These are phyloP conservation scores for Copidosoma floridanum DNA, from an alignment of 1,140 invertebrate species.

Conservation along the genomic window DNA sequence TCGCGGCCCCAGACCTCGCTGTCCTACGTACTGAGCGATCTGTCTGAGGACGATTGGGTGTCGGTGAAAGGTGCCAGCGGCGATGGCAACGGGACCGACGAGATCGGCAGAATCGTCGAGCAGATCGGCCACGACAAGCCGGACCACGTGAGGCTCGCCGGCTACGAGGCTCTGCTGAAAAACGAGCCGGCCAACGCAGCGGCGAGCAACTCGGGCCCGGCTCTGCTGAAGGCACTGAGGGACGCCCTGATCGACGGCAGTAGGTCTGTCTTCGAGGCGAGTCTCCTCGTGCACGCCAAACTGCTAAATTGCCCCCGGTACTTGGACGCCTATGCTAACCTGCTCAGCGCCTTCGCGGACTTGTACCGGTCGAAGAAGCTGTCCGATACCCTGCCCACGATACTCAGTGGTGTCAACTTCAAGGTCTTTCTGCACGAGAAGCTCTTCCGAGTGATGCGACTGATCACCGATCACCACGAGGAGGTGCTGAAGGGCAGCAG, in stretches of 20 bases:
- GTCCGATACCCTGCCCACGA: conserved; percentile 42
- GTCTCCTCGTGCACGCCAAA: conserved; percentile 47
- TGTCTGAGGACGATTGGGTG: conserved; percentile 45
- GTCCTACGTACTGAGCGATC: conserved; percentile 40
- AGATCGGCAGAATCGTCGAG: conserved; percentile 39
- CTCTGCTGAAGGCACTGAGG: conserved; percentile 39
- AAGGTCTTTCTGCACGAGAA: conserved; percentile 52
- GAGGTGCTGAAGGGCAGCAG: conserved; percentile 44
- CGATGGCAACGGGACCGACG: conserved; percentile 31
- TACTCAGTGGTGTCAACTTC: conserved; percentile 49
- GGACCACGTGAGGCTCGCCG: conserved; percentile 49
- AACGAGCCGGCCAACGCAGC: conserved; percentile 41
- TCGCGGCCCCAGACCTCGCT: conserved; percentile 36
- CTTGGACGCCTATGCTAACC: conserved; percentile 38
- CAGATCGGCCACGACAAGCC: conserved; percentile 45
- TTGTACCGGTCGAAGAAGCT: conserved; percentile 41
- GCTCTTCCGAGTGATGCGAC: conserved; percentile 44
- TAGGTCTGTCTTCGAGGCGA: conserved; percentile 49
- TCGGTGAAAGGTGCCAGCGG: conserved; percentile 33
- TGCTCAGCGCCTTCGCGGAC: conserved; percentile 41
- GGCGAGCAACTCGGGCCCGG: conserved; percentile 37
- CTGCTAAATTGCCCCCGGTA: conserved; percentile 38
- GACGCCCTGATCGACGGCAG: conserved; percentile 46
- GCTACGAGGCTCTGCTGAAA: conserved; percentile 48
- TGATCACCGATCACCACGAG: conserved; percentile 46